phyloP scores from a whole-genome alignment of 1,140 invertebrate genomes.

The Brachionus rubens region DNA sequence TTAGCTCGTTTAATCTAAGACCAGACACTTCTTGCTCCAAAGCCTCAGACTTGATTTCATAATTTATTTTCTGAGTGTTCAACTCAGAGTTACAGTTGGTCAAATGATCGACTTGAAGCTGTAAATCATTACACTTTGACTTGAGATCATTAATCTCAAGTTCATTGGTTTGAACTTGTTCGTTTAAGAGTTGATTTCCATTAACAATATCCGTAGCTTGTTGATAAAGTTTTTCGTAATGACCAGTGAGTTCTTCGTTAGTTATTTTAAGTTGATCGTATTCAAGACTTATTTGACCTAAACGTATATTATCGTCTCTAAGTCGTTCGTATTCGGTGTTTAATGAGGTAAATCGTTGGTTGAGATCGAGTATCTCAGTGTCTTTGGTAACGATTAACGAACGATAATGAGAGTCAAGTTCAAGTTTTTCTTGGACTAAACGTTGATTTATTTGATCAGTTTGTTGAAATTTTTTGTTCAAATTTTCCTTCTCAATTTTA shows the following conservation, averaged over 20 bases:
- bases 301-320: not conserved
- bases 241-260: not conserved
- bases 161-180: not conserved
- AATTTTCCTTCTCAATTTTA: conserved; percentile 40
- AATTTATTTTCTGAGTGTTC: conserved; percentile 39
- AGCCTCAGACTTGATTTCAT: not conserved
- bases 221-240: conserved; percentile 32
- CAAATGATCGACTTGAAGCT: conserved; percentile 8
- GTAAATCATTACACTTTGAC: not conserved
- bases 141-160: not conserved
- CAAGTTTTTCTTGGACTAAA: conserved; percentile 1
- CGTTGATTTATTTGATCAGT: conserved; percentile 6
- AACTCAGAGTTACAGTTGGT: conserved; percentile 35
- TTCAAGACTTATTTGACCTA: conserved; percentile 32
- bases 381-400: not conserved
- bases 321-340: not conserved
- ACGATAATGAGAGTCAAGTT: not conserved
- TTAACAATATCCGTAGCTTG: conserved; percentile 35
- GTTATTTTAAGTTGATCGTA: conserved; percentile 21
- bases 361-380: not conserved
- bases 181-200: conserved; percentile 42
- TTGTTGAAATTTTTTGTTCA: conserved; percentile 37
- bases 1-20: not conserved
- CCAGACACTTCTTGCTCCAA: not conserved
- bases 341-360: not conserved